Base-by-base conservation (phyloP, 2,888 invertebrate genomes). In the Nowickia ferox region DNA sequence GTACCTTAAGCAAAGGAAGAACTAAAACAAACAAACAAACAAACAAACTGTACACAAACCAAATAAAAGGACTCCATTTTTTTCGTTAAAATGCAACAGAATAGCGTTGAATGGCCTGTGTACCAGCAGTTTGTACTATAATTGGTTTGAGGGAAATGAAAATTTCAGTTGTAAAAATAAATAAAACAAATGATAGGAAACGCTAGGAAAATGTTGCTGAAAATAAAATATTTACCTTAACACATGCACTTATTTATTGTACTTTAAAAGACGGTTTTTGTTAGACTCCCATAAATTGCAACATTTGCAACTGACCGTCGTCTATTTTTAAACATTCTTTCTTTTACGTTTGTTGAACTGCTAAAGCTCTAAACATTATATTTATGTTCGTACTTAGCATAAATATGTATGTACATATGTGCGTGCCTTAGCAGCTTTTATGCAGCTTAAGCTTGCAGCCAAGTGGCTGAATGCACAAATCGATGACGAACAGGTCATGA, bases 381-480 rank as follows among this genome's bases (percentile, higher is more conserved):
- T 19, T 42, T 17, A 4, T 13, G 30, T 38, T 17, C 4, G 9
- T 65, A 17, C 9, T 44, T 30, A 42, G 15, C 63, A 53, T 75
- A 65, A 40, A 51, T 69, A 30, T 4, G n/a, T n/a, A n/a, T n/a
- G n/a, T n/a, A n/a, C n/a, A n/a, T 30, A 30, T 30, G 30, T 30
- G 9, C 13, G 46, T 42, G 40, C 22, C 71, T n/a, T 53, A 53
- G 51, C 65, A 75, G 44, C 53, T 81, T 81, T 68, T 69, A 40
- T 46, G 55, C 51, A 51, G 71, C 65, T 77, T 71, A 77, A 77
- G 57, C 53, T 71, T 71, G 30, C 71, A 83, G 71, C 65, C 76
- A 83, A 77, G 71, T 65, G 46, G 57, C 63, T 80, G 66, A 48
- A 65, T 61, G 44, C 22, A 48, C 65, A 80, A 74, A 66, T 66